Conservation (phyloP, 2,888 invertebrate species). For the Poecilobothrus nobilitatus region DNA sequence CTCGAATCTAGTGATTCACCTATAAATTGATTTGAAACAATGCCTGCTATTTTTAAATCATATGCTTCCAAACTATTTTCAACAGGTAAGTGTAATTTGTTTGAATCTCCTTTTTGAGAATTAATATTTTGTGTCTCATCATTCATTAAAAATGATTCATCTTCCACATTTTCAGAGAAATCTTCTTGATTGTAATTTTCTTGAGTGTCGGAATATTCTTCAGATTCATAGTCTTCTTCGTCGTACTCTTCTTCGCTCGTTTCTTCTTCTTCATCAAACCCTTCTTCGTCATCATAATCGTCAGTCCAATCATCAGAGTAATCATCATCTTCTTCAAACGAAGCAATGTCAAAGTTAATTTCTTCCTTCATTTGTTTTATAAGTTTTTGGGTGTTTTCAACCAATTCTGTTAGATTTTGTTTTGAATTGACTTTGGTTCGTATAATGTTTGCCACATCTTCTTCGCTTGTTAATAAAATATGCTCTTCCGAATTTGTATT, state of each 20-base stretch:
- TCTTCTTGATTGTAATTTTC: slow-evolving; percentile 31
- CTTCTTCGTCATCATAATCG: slow-evolving; percentile 47
- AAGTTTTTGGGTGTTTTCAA: slow-evolving; percentile 52
- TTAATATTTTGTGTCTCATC: slow-evolving; percentile 25
- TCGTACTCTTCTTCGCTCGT: slow-evolving; percentile 29
- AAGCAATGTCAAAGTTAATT: slow-evolving; percentile 52
- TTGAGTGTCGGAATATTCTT: slow-evolving; percentile 26
- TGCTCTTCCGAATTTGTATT: background rate
- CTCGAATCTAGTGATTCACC: too few species aligned
- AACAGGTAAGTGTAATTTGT: background rate
- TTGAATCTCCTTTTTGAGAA: slow-evolving; percentile 23
- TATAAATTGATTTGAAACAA: too few species aligned
- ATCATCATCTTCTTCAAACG: slow-evolving; percentile 39
- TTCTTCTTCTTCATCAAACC: slow-evolving; percentile 35
- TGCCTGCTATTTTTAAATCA: too few species aligned
- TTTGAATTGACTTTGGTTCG: slow-evolving; percentile 24
- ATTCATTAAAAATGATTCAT: slow-evolving; percentile 23
- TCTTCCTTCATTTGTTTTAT: slow-evolving; percentile 60
- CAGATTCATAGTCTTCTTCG: slow-evolving; percentile 27
- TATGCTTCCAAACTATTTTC: too few species aligned
- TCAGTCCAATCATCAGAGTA: slow-evolving; percentile 44
- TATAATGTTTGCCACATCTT: slow-evolving; percentile 28
- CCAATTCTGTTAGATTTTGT: slow-evolving; percentile 47
- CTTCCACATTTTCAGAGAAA: slow-evolving; percentile 26
- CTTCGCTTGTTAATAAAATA: background rate